Evolutionary conservation across 2,888 invertebrate species (phyloP).

Genomic region (Eupeodes latifasciatus): DNA sequence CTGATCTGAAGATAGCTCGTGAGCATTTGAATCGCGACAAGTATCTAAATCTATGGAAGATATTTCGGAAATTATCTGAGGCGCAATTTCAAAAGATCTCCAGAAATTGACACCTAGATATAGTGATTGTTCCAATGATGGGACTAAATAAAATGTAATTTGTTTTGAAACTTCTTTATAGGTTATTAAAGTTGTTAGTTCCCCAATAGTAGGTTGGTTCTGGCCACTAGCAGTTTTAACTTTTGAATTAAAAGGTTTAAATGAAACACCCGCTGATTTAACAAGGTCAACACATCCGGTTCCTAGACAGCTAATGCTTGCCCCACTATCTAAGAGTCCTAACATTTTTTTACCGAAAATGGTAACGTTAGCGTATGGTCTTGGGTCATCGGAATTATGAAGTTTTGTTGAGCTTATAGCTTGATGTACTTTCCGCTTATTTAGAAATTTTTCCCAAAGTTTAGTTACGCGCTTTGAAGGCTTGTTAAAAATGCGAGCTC

Average conservation of each 20-base stretch:
- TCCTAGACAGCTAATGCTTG: conserved; percentile 26
- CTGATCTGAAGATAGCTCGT: conserved; percentile 7
- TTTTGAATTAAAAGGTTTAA: conserved; percentile 12
- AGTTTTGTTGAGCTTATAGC: conserved; percentile 5
- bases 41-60: background rate
- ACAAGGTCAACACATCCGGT: conserved; percentile 15
- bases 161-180: conserved; percentile 3
- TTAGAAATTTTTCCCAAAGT: conserved; percentile 1
- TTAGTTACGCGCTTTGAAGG: background rate
- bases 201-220: conserved; percentile 15
- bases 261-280: background rate
- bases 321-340: conserved; percentile 26
- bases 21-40: conserved; percentile 14
- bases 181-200: background rate
- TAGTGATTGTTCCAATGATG: background rate
- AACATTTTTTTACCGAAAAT: conserved; percentile 22
- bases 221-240: background rate
- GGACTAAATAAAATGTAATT: background rate
- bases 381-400: background rate
- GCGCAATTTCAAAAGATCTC: conserved; percentile 23
- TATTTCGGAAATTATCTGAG: conserved; percentile 2
- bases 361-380: background rate
- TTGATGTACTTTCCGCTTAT: conserved; percentile 2
- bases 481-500: conserved; percentile 17
- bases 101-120: conserved; percentile 26